These are phyloP conservation scores for Piezodorus guildinii DNA, from an alignment of 1,140 invertebrate genomes.

Conservation along the genomic window DNA sequence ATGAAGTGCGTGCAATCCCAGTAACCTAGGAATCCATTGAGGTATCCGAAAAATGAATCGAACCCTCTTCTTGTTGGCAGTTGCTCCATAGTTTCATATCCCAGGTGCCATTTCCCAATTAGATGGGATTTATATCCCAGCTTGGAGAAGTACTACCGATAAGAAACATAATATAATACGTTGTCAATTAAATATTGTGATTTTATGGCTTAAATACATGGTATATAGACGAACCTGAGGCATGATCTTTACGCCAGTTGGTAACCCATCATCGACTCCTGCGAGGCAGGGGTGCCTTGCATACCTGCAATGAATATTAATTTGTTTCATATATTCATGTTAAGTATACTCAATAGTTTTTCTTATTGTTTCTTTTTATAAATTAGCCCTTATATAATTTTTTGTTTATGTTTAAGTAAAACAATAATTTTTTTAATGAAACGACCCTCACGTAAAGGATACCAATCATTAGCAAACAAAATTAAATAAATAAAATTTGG, in stretches of 20 bases:
- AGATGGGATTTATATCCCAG: constrained; percentile 67
- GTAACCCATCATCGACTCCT: constrained; percentile 39
- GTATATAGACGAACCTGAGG: constrained; percentile 29
- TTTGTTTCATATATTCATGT: not conserved
- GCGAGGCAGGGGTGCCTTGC: constrained; percentile 41
- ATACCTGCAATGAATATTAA: constrained; percentile 12
- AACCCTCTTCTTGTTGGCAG: constrained; percentile 66
- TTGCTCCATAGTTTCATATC: constrained; percentile 57
- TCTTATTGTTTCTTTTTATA: no score
- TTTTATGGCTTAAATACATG: no score
- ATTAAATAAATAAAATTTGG: no score
- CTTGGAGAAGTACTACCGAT: constrained; percentile 39
- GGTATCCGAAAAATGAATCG: constrained; percentile 66
- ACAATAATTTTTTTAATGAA: no score
- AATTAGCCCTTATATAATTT: no score
- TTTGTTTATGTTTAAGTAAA: no score
- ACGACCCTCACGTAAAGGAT: no score
- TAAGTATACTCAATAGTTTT: no score
- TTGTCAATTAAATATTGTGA: no score
- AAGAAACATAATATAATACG: not conserved
- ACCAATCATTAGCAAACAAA: no score
- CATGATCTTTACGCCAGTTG: constrained; percentile 37
- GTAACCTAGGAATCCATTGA: constrained; percentile 78
- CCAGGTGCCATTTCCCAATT: constrained; percentile 88
- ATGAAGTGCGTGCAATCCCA: constrained; percentile 47